These are phyloP conservation scores for Pseudolycoriella hygida DNA, from an alignment of 2,888 invertebrate genomes.

Conservation along the genomic window DNA sequence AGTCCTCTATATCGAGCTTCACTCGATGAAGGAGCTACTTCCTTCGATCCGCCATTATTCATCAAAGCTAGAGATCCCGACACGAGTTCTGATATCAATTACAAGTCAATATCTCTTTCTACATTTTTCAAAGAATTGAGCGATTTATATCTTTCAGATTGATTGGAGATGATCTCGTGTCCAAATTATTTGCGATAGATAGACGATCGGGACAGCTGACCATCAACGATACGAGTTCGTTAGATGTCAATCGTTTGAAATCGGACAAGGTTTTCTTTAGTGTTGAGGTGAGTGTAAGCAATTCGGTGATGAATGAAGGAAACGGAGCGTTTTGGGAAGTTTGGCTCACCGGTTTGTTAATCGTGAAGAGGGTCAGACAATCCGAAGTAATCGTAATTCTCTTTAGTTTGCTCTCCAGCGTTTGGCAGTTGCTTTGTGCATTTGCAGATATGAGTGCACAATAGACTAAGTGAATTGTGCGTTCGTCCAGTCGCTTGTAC, in stretches of 20 bases:
- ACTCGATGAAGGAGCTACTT: slow-evolving; percentile 70
- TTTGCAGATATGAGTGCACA: too few species aligned
- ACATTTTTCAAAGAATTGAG: too few species aligned
- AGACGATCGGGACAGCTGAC: slow-evolving; percentile 25
- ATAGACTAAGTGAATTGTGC: too few species aligned
- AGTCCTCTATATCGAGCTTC: slow-evolving; percentile 60
- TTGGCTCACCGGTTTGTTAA: too few species aligned
- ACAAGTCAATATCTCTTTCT: slow-evolving; percentile 22
- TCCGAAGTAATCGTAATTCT: too few species aligned
- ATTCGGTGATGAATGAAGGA: background rate
- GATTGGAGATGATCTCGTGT: slow-evolving; percentile 22
- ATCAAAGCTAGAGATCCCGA: slow-evolving; percentile 68
- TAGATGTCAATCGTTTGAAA: slow-evolving; percentile 27
- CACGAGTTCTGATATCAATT: slow-evolving; percentile 60
- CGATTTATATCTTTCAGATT: too few species aligned
- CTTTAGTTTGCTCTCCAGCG: too few species aligned
- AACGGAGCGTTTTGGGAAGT: too few species aligned
- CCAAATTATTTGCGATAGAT: slow-evolving; percentile 24
- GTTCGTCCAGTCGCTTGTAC: too few species aligned
- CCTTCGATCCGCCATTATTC: slow-evolving; percentile 60
- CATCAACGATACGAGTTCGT: slow-evolving; percentile 22
- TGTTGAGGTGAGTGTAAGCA: slow-evolving; percentile 19
- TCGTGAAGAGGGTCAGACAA: too few species aligned
- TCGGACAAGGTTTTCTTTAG: slow-evolving; percentile 25
- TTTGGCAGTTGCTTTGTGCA: too few species aligned